Base-by-base conservation (phyloP, 2,113 vertebrate genomes). In the Ammodytes dubius region DNA sequence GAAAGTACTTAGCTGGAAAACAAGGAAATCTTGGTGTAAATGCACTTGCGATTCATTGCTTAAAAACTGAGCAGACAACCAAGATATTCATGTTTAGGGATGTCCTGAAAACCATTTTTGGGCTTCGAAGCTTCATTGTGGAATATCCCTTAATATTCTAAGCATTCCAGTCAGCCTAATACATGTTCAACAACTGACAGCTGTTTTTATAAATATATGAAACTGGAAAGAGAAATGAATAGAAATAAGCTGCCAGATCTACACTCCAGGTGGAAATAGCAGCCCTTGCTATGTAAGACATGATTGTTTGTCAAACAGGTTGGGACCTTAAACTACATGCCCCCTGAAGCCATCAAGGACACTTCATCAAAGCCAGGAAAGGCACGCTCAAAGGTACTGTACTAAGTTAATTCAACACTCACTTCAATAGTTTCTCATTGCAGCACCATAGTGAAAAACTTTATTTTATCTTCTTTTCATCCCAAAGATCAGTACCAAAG, bases 321-420 rank as follows among this genome's bases (percentile, higher is more conserved):
- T 60, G 98, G 98, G 71, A 99, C 98, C 15, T 89, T 99, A 85
- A 99, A 98, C 93, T 99, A 99, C 35, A 99, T 99, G 98, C 96
- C 98, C 13, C 98, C 98, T 1, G 98, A 99, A 92, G 96, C 97
- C 82, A 99, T 99, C 91, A 97, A 96, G 94, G 97, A 98, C 87
- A 96, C 96, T 17, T 97, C 97, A 69, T 96, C 96, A 11, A 95
- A 95, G 86, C 87, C 94, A 80, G 97, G 97, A 83, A 97, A 96
- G 78, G 93, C 95, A 53, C 95, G 93, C 45, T 98, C 97, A 61
- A 99, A 99, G 97, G 98, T 99, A 94, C 7, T 68, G 2, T 27
- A 11, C 13, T 17, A 1, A 39, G 12, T 27, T 9, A 14, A 13
- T 73, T 45, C 4, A 57, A 64, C 8, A 49, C 10, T 43, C 6